Evolutionary conservation across 2,797 vertebrate species (phyloP), one percentile per base, ranked within the genome.

Genomic region (Rhinoraja longicauda): DNA sequence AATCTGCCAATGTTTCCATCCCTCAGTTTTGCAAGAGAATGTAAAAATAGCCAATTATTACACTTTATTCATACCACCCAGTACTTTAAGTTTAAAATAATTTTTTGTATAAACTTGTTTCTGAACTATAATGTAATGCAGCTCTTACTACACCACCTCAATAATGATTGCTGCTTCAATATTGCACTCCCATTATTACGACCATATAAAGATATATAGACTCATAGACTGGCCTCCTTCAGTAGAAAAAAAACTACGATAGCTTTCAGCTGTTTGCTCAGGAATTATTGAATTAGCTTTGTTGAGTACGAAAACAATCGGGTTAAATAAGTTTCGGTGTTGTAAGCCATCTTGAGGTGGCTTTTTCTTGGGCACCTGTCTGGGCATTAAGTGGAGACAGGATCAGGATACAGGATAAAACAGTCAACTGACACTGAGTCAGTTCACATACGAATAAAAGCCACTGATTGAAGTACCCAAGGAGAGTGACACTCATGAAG

Each of bases 201-300:
- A 92, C 21, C 90, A 29, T 26, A 45, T 73, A 57, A 73, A 26
- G 39, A n/a, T n/a, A n/a, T n/a, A n/a, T n/a, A n/a, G n/a, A n/a
- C 24, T 73, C 26, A 57, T 57, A 26, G 32, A 26, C 26, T 39
- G 39, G 90, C 36, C 70, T 73, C 73, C 70, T 26, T 92, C 17
- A 36, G 21, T 88, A 2, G 62, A 88, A 88, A 53, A 53, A 53
- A 73, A 36, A 36, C 67, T 32, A 67, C 88, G 84, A 75, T 75
- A 75, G 67, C 21, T 73, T 91, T 92, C 36, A 92, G 39, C 90
- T 92, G 90, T 92, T 75, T 21, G 32, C 10, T 75, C 70, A 53
- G 70, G 90, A 73, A 8, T 75, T 39, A 92, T 92, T 73, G 70
- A 92, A 75, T 92, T 91, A 73, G 67, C 72, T 91, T 91, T 73